Conservation (phyloP, 2,797 vertebrate genomes). For the Halcyon smyrnensis region DNA sequence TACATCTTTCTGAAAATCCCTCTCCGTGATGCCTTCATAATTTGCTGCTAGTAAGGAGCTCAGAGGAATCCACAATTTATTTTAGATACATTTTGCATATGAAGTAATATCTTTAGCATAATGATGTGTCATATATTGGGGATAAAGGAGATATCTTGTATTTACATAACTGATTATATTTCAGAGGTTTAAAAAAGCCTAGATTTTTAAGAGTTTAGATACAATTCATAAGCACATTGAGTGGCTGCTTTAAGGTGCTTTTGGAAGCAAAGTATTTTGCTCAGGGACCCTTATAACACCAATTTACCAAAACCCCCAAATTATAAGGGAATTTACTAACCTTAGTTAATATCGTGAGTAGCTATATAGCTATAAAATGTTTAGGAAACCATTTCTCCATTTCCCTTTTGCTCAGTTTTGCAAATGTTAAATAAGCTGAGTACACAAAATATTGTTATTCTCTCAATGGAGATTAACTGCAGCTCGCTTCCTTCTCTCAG, state of each 20-base stretch:
- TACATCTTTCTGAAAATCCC: neutral
- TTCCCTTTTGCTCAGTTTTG: neutral
- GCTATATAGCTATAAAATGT: neutral
- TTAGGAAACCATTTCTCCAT: neutral
- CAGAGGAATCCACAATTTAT: neutral
- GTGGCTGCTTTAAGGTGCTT: neutral
- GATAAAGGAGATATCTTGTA: neutral
- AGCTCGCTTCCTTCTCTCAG: neutral
- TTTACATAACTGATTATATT: constrained; percentile 13
- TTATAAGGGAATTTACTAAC: neutral
- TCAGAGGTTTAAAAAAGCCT: neutral
- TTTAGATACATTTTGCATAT: neutral
- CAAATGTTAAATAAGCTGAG: neutral
- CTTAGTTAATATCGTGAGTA: neutral
- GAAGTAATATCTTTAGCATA: neutral
- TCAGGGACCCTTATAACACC: neutral
- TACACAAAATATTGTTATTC: neutral
- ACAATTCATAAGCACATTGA: neutral
- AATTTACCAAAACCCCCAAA: neutral
- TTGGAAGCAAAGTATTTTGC: neutral
- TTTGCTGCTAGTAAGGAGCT: neutral
- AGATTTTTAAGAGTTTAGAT: neutral
- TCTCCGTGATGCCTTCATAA: neutral
- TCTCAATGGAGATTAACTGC: neutral
- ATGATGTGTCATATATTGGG: neutral